Conservation (phyloP, 1,140 invertebrate species). For the Philaenus spumarius region DNA sequence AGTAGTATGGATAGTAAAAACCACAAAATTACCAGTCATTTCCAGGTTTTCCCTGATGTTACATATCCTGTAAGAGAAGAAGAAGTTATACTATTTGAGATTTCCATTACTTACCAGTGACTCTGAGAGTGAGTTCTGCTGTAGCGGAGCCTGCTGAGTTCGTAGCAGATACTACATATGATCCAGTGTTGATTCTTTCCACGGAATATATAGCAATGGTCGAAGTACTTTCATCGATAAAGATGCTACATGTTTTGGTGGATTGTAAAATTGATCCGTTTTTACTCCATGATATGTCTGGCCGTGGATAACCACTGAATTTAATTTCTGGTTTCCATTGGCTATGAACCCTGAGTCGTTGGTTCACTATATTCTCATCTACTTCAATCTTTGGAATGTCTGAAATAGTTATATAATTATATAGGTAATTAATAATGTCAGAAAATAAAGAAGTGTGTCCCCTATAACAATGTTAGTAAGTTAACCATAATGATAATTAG, state of each 20-base stretch:
- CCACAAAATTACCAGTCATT: no score
- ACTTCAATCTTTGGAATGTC: slow-evolving; percentile 56
- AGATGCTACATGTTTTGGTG: slow-evolving; percentile 46
- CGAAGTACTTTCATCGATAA: slow-evolving; percentile 48
- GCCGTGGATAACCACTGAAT: slow-evolving; percentile 58
- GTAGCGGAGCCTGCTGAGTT: slow-evolving; percentile 61
- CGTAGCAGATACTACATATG: slow-evolving; percentile 56
- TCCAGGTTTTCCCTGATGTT: no score
- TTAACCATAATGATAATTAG: no score
- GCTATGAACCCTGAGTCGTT: slow-evolving; percentile 51
- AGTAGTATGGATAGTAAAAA: no score
- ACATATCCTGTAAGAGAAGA: no score
- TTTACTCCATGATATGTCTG: slow-evolving; percentile 56
- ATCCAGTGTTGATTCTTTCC: slow-evolving; percentile 52
- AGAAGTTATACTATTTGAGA: no score
- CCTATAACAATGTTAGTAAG: no score
- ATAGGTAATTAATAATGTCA: background rate
- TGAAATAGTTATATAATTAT: slow-evolving; percentile 32
- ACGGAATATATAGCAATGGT: slow-evolving; percentile 55
- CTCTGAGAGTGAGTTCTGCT: slow-evolving; percentile 65
- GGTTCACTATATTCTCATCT: slow-evolving; percentile 50
- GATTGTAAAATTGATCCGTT: slow-evolving; percentile 48
- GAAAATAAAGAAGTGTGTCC: no score
- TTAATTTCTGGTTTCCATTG: slow-evolving; percentile 54
- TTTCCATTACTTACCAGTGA: slow-evolving; percentile 70